phyloP scores from a whole-genome alignment of 2,797 vertebrate species.

The Eulemur rubriventer region DNA sequence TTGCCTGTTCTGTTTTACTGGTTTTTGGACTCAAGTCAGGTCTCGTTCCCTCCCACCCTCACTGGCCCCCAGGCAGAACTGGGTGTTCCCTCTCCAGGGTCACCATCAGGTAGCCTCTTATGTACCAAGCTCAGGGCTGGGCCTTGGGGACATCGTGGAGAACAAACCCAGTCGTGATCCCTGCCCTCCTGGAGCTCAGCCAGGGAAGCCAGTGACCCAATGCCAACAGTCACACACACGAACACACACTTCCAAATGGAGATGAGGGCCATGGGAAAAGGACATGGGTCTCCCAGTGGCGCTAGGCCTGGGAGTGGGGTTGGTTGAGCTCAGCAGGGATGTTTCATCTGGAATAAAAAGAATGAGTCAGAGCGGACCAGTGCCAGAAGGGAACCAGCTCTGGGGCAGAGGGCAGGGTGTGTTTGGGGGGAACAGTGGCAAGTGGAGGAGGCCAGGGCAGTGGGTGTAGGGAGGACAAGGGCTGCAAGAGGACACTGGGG shows the following conservation, averaged over 20 bases:
- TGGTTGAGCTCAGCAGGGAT: no score
- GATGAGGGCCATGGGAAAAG: not conserved
- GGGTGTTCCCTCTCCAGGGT: not conserved
- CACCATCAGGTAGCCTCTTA: not conserved
- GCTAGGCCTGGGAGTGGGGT: not conserved
- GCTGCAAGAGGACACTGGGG: not conserved
- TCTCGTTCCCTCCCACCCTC: no score
- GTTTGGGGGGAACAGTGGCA: not conserved
- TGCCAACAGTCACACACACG: not conserved
- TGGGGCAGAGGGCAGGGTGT: not conserved
- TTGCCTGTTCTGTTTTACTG: accelerated
- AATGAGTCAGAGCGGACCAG: not conserved
- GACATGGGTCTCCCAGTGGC: not conserved
- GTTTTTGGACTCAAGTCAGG: not conserved
- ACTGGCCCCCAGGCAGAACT: not conserved
- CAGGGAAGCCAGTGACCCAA: not conserved
- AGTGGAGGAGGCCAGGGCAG: not conserved
- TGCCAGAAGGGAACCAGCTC: not conserved
- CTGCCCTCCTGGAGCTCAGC: not conserved
- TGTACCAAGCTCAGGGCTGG: not conserved
- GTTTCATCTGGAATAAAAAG: not conserved
- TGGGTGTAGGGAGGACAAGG: not conserved
- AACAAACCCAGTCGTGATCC: not conserved
- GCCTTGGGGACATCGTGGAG: not conserved
- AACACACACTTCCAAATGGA: not conserved